Conservation (phyloP, 2,888 invertebrate genomes). For the Petrophora chlorosata region DNA sequence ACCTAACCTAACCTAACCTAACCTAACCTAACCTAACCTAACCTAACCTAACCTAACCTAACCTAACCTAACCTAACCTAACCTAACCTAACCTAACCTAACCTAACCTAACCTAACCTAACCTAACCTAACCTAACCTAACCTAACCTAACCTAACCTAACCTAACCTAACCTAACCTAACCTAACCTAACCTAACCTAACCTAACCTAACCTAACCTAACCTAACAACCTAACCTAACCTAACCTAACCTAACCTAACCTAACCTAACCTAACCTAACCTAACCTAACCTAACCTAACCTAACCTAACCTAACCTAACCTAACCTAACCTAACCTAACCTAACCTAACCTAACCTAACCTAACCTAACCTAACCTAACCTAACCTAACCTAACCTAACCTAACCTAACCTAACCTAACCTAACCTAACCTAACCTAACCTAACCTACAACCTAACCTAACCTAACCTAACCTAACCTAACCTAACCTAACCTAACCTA, state of each 20-base stretch:
- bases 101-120: slow-evolving; percentile 23
- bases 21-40: slow-evolving; percentile 36
- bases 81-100: slow-evolving; percentile 24
- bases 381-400: slow-evolving; percentile 23
- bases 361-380: slow-evolving; percentile 22
- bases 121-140: slow-evolving; percentile 22
- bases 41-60: slow-evolving; percentile 36
- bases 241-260: slow-evolving; percentile 35
- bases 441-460: slow-evolving; percentile 22
- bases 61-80: slow-evolving; percentile 32
- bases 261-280: slow-evolving; percentile 35
- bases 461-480: slow-evolving; percentile 26
- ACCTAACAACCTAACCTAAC: slow-evolving; percentile 33
- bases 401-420: slow-evolving; percentile 32
- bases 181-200: slow-evolving; percentile 31
- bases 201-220: slow-evolving; percentile 25
- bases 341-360: slow-evolving; percentile 22
- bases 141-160: slow-evolving; percentile 22
- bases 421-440: slow-evolving; percentile 24
- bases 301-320: too few species aligned
- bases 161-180: slow-evolving; percentile 22
- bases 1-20: slow-evolving; percentile 27
- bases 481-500: slow-evolving; percentile 32
- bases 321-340: slow-evolving; percentile 23
- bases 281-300: slow-evolving; percentile 25